Conservation (phyloP, 2,113 vertebrate genomes). For the Rhagologus leucostigma region DNA sequence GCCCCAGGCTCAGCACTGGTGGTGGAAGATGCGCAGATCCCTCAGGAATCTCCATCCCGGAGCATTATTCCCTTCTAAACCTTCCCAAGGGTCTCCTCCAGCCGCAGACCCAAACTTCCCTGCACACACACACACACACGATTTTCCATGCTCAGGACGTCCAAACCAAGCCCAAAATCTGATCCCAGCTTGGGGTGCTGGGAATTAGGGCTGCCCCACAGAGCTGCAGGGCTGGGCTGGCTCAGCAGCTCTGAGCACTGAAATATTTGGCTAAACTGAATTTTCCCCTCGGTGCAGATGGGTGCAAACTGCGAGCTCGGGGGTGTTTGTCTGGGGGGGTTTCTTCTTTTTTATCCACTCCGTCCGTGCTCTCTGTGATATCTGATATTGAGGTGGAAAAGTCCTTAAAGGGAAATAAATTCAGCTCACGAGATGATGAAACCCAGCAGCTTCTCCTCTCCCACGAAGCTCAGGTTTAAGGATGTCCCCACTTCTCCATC, state of each 20-base stretch:
- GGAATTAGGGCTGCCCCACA: not conserved
- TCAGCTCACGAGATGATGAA: rapidly evolving
- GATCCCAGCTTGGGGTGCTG: not conserved
- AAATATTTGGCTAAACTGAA: not conserved
- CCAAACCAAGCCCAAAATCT: not conserved
- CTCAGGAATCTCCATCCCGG: not conserved
- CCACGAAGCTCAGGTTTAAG: not conserved
- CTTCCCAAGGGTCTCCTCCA: not conserved
- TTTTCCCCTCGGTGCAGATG: not conserved
- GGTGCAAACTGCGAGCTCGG: not conserved
- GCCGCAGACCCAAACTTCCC: not conserved
- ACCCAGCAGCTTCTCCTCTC: not conserved
- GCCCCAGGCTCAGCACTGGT: not conserved
- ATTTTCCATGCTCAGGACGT: not conserved
- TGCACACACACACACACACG: not conserved
- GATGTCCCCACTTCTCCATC: not conserved
- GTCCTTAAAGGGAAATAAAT: not conserved
- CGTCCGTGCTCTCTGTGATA: not conserved
- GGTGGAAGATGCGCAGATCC: not conserved
- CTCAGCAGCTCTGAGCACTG: not conserved
- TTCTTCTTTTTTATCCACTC: not conserved
- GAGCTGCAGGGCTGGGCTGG: not conserved
- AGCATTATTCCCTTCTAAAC: not conserved
- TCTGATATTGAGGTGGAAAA: not conserved
- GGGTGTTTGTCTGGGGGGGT: not conserved